phyloP scores from a whole-genome alignment of 2,797 vertebrate species.

The Sylvia borin region DNA sequence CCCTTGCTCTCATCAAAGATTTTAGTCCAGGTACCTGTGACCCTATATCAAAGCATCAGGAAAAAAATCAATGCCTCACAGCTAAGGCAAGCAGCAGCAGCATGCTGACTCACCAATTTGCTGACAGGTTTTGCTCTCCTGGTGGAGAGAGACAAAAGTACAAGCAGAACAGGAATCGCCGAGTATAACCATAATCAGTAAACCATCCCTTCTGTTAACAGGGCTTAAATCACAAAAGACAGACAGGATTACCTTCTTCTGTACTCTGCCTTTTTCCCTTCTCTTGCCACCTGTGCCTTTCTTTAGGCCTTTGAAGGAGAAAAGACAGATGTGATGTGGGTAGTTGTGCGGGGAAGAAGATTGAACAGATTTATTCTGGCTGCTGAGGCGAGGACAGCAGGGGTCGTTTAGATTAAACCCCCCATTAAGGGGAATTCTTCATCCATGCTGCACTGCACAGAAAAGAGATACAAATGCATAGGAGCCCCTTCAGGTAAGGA shows the following conservation, averaged over 20 bases:
- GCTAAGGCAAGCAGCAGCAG: constrained; percentile 46
- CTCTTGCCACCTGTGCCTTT: not conserved
- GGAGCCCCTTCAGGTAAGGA: not conserved
- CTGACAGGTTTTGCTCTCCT: constrained; percentile 29
- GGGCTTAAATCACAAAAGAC: constrained; percentile 35
- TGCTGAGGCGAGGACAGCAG: not conserved
- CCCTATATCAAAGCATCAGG: not conserved
- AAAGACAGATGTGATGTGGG: not conserved
- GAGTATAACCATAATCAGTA: not conserved
- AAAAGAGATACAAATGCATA: not conserved
- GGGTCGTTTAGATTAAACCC: not conserved
- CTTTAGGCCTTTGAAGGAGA: not conserved
- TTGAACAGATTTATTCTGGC: constrained; percentile 2
- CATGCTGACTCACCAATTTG: constrained; percentile 45
- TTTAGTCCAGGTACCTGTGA: constrained; percentile 32
- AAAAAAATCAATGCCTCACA: constrained; percentile 47
- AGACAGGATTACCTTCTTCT: not conserved
- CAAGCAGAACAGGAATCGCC: not conserved
- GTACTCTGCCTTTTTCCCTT: not conserved
- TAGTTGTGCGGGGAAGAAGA: not conserved
- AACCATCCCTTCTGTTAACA: constrained; percentile 28
- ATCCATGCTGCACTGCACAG: not conserved
- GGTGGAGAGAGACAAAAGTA: not conserved
- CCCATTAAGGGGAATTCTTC: not conserved
- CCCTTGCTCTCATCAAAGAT: constrained; percentile 24